Base-by-base conservation (phyloP, 2,888 invertebrate genomes). In the Polietes domitor region DNA sequence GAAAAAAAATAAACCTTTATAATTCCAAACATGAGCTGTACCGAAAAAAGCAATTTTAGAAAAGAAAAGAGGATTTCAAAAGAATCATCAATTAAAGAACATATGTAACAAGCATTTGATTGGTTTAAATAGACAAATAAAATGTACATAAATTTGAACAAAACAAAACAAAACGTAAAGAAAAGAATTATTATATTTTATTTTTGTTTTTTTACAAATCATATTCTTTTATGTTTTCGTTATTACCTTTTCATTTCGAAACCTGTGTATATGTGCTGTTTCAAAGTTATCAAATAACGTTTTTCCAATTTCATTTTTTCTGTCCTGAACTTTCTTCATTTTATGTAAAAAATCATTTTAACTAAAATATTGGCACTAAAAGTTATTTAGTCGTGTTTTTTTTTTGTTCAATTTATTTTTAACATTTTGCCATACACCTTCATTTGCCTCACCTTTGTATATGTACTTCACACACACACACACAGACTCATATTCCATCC, bases 51-150 rank as follows among this genome's bases (percentile, higher is more conserved):
- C 89, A 84, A 84, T 79, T 87, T 87, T 89, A 91, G 91, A 91
- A 92, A 92, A 91, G 92, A 91, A 89, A 92, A 92, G 91, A 92
- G 92, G 92, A 92, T 90, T 87, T 81, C 86, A 53, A 63, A 76
- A 47, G 19, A 70, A 61, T 72, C n/a, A 32, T 89, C 89, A 89
- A 89, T 87, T 84, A 81, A 81, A 85, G 86, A 61, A 86, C 81
- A 71, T 84, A 79, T 82, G 85, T 80, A 84, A 47, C 53, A 84
- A 83, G 86, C 72, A 80, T 65, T 78, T 55, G 85, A 86, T 86
- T 83, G 83, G 71, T 76, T 81, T 83, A 55, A 73, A n/a, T n/a
- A n/a, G n/a, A n/a, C n/a, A n/a, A 86, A 85, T 78, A 61, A 71
- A 77, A 80, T n/a, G n/a, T n/a, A 73, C 50, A 21, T 37, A 47